Evolutionary conservation across 2,888 invertebrate species (phyloP), one percentile per base, ranked within the genome.

Genomic region (Drosophila macrospina): DNA sequence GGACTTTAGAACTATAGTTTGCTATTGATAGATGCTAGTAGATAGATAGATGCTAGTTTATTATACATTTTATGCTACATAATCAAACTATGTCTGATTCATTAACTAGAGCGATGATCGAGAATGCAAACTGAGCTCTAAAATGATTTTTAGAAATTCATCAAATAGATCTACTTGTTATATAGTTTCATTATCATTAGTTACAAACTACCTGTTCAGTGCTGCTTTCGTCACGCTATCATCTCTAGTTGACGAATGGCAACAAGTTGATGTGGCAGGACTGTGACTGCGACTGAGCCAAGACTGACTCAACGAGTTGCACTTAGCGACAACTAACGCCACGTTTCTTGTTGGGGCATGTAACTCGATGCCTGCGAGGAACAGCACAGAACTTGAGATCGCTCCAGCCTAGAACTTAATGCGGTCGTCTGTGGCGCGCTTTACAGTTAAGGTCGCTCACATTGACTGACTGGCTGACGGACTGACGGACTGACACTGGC

Each of bases 391-490:
- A 74, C 73, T 73, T 71, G 74, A 77, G 74, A 77, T 73, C 65
- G 44, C 47, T 20, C 56, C 56, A 74, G 69, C 65, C 64, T 68
- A 80, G 80, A 84, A 88, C 76, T 68, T 68, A 68, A 74, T 77
- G 81, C 69, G 76, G 84, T 76, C 69, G 84, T 76, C 69, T 80
- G 67, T 59, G 82, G 74, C 73, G 74, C 39, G 69, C 63, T 82
- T 83, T 89, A 89, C 89, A 89, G 89, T 89, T 89, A 89, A 89
- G 89, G 89, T 89, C 88, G 87, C 63, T 73, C 77, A 73, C 75
- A 72, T 64, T 32, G 47, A 11, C 48, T 39, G 20, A 5, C 45
- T n/a, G n/a, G n/a, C n/a, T 20, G 16, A 7, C 30, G 71, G 52
- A 37, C n/a, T n/a, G n/a, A n/a, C n/a, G n/a, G 68, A 62, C 44